These are phyloP conservation scores for Acanthoscelides obtectus DNA, from an alignment of 2,888 invertebrate species.

Conservation along the genomic window DNA sequence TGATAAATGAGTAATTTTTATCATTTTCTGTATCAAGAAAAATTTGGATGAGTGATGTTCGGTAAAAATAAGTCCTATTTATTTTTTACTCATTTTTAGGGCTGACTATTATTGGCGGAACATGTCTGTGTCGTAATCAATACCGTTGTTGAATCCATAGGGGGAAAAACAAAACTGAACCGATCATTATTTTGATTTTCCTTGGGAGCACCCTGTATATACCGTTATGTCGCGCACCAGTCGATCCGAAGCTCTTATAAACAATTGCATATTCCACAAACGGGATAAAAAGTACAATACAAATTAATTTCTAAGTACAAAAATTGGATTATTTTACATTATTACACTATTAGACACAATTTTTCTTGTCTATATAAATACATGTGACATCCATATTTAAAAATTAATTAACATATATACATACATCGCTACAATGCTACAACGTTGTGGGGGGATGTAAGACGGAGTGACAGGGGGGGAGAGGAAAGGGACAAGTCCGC, in stretches of 20 bases:
- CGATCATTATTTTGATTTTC: background rate
- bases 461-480: background rate
- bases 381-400: slow-evolving; percentile 37
- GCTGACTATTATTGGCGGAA: too few species aligned
- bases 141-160: too few species aligned
- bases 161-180: background rate
- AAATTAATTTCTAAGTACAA: slow-evolving; percentile 41
- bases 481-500: background rate
- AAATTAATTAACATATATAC: slow-evolving; percentile 26
- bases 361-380: slow-evolving; percentile 35
- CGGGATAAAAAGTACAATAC: slow-evolving; percentile 32
- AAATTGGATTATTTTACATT: slow-evolving; percentile 41
- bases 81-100: too few species aligned
- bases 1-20: too few species aligned
- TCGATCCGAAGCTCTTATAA: background rate
- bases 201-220: background rate
- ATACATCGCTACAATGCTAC: background rate
- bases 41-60: too few species aligned
- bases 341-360: slow-evolving; percentile 34
- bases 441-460: background rate
- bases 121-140: too few species aligned
- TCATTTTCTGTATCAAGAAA: too few species aligned
- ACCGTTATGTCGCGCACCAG: background rate
- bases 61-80: too few species aligned
- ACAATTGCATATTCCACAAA: slow-evolving; percentile 14